Conservation (phyloP, 1,140 invertebrate genomes). For the Tetranychus urticae region DNA sequence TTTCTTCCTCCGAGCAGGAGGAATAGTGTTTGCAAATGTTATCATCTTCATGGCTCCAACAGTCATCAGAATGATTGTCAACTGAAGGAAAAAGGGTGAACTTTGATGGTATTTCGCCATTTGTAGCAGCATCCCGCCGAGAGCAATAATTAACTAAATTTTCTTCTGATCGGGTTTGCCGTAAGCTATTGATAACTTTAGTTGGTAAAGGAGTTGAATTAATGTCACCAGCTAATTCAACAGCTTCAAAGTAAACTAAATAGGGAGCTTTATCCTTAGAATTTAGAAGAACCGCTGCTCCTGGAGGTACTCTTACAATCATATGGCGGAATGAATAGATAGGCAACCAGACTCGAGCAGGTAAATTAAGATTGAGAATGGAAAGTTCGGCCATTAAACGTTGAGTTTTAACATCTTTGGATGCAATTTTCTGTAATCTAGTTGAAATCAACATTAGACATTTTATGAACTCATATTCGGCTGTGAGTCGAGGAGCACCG, state of each 20-base stretch:
- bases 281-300: conserved; percentile 85
- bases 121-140: conserved; percentile 6
- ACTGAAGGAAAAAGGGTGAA: conserved; percentile 8
- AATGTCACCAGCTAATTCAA: conserved; percentile 64
- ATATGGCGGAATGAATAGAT: conserved; percentile 46
- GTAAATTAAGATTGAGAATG: conserved; percentile 81
- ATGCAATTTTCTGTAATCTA: conserved; percentile 58
- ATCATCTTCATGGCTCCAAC: conserved; percentile 86
- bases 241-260: conserved; percentile 85
- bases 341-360: conserved; percentile 89
- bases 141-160: conserved; percentile 30
- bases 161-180: conserved; percentile 83
- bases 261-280: conserved; percentile 99
- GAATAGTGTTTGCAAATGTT: conserved; percentile 14
- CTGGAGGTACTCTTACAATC: conserved; percentile 72
- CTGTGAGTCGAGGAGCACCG: conserved; percentile 47
- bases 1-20: conserved; percentile 21
- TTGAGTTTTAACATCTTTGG: conserved; percentile 62
- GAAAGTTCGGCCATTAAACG: conserved; percentile 72
- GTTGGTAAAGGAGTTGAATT: conserved; percentile 42
- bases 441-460: conserved; percentile 73
- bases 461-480: conserved; percentile 58
- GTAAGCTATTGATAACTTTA: conserved; percentile 48
- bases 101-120: neutral
- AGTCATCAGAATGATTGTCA: conserved; percentile 27